Evolutionary conservation across 2,888 invertebrate genomes (phyloP), one percentile per base, ranked within the genome.

Genomic region (Octonoba sinensis): DNA sequence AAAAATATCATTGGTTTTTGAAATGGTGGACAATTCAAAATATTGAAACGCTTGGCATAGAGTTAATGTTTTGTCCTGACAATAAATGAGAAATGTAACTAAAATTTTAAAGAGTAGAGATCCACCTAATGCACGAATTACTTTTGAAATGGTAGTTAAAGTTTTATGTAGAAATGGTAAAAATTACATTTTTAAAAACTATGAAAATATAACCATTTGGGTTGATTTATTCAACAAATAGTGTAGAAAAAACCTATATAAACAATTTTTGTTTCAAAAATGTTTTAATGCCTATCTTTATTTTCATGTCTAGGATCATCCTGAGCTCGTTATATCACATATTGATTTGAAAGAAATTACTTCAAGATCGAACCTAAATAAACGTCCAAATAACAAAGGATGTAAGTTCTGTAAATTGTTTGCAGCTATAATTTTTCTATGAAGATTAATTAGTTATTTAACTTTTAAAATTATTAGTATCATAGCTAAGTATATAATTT

Each of bases 241-340:
- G 54, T 54, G 54, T 6, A 15, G 18, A 54, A 13, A 4, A 15
- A 54, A 15, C 11, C 8, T 11, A 36, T 8, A 6, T 36, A 11
- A 4, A 36, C 6, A 11, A 36, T 11, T 11, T 36, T 8, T 8
- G 8, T 8, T 36, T 36, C 11, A 11, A 36, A 36, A 36, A 36
- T 36, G 11, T 3, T 36, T 36, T 36, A 36, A 36, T 36, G 15
- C 13, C 1, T 54, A 51, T 56, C 2, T 59, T 62, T n/a, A n/a
- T n/a, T 24, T 84, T 74, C 70, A 54, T 20, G 90, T 90, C 12
- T 87, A 93, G 92, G 91, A 91, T 86, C 92, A 93, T 87, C 93
- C 93, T 20, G 94, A 95, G 88, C 90, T 95, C 70, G 93, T 93
- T 86, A 94, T 93, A 16, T 91, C 92, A 85, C 94, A 93, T 66